Evolutionary conservation across 2,797 vertebrate genomes (phyloP), one percentile per base, ranked within the genome.

Genomic region (Lates japonicus): DNA sequence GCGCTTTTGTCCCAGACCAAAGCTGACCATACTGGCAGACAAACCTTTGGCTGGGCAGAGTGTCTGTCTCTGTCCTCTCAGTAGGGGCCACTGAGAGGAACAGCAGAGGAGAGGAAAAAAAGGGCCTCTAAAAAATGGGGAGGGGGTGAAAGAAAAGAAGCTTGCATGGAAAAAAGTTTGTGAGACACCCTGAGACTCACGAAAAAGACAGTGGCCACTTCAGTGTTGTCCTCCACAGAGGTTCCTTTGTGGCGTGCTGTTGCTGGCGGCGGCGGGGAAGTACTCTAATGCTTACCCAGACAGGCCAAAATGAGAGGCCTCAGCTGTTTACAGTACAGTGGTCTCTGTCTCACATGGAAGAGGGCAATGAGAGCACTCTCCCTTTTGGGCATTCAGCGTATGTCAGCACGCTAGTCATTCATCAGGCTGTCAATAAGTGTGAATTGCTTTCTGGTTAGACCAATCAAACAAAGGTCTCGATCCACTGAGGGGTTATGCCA

Each of bases 11-110:
- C 93, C 91, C 86, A 85, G 80, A 91, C 91, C 89, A 91, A 94
- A 93, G 91, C 93, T 93, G 91, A 92, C 90, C 92, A 85, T 91
- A 88, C 87, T 92, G 89, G 90, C 93, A 91, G 90, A 94, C 91
- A 92, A 94, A 93, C 92, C 90, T 94, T 93, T 93, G 91, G 93
- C 91, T 93, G 91, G 91, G 90, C 81, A 88, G 91, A 94, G 92
- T 93, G 88, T 92, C 90, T 92, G 92, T 94, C 93, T 95, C 93
- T 92, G 89, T 91, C 90, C 92, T 95, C 93, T 93, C 93, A 93
- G 94, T 94, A 91, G 94, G 94, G 94, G 94, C 93, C 93, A 93
- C 90, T 92, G 87, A 92, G 90, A 94, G 94, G 92, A 95, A 93
- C 92, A 90, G 92, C 90, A 87, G 90, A 92, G 87, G 76, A 93